These are phyloP conservation scores for Oncorhynchus gorbuscha DNA, from an alignment of 2,113 vertebrate species.

Conservation along the genomic window DNA sequence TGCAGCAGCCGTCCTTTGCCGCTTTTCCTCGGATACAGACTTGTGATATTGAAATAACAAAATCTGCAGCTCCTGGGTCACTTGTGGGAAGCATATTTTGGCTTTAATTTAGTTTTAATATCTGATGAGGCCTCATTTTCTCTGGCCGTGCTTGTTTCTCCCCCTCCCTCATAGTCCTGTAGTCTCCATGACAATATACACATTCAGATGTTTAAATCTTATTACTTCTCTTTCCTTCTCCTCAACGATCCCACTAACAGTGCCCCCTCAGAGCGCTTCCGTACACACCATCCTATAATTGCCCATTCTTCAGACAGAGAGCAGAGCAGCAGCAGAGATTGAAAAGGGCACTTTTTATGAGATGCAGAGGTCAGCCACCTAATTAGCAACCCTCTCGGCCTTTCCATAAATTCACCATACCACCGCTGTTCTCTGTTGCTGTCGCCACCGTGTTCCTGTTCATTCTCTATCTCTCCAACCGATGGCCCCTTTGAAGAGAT, in stretches of 20 bases:
- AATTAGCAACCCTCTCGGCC: no score
- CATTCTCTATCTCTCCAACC: no score
- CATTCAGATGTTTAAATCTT: constrained; percentile 44
- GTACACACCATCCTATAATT: background rate
- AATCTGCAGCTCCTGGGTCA: background rate
- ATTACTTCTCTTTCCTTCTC: constrained; percentile 40
- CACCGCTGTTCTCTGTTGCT: no score
- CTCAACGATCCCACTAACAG: background rate
- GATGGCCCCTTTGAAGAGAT: no score
- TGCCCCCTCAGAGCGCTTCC: constrained; percentile 6
- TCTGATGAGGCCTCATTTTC: background rate
- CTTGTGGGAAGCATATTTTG: background rate
- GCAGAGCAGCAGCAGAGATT: background rate
- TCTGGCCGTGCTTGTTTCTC: background rate
- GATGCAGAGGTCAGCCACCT: no score
- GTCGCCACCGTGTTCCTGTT: no score
- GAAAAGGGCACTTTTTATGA: no score
- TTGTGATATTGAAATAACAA: background rate
- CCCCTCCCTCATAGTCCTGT: background rate
- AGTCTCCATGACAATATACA: constrained; percentile 34
- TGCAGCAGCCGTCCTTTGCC: no score
- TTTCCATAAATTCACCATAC: no score
- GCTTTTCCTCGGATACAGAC: background rate
- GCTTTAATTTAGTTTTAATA: background rate
- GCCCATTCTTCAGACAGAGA: background rate